phyloP scores from a whole-genome alignment of 2,888 invertebrate species.

The Synanthedon formicaeformis region DNA sequence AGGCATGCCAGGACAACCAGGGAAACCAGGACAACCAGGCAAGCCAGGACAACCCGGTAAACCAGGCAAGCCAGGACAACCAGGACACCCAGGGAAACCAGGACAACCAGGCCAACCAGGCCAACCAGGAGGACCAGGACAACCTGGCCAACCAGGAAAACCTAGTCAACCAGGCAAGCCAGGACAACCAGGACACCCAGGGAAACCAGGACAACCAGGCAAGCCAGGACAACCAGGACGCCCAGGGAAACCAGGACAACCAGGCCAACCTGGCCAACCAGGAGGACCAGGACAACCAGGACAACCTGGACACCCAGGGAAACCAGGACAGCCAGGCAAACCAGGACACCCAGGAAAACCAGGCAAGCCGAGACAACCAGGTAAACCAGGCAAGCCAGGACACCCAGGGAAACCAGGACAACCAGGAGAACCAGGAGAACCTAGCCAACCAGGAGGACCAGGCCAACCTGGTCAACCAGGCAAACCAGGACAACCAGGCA shows the following conservation, averaged over 20 bases:
- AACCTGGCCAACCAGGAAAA: no score
- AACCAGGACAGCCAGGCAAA: conserved; percentile 4
- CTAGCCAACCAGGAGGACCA: no score
- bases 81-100: no score
- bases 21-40: no score
- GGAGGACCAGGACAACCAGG: conserved; percentile 5
- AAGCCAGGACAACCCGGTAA: no score
- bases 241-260: background rate
- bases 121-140: no score
- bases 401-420: background rate
- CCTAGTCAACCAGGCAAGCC: no score
- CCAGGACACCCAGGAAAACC: conserved; percentile 3
- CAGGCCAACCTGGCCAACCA: background rate
- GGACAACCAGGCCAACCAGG: no score
- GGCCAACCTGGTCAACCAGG: conserved; percentile 7
- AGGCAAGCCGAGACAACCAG: conserved; percentile 5
- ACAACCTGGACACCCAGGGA: conserved; percentile 3
- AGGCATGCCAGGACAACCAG: no score
- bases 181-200: no score
- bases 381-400: conserved; percentile 4
- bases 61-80: no score
- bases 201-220: conserved; percentile 5
- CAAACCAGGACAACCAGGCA: conserved; percentile 15
- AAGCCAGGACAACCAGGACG: conserved; percentile 1
- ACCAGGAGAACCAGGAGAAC: background rate